Conservation (phyloP, 2,797 vertebrate species). For the Ibycter americanus region DNA sequence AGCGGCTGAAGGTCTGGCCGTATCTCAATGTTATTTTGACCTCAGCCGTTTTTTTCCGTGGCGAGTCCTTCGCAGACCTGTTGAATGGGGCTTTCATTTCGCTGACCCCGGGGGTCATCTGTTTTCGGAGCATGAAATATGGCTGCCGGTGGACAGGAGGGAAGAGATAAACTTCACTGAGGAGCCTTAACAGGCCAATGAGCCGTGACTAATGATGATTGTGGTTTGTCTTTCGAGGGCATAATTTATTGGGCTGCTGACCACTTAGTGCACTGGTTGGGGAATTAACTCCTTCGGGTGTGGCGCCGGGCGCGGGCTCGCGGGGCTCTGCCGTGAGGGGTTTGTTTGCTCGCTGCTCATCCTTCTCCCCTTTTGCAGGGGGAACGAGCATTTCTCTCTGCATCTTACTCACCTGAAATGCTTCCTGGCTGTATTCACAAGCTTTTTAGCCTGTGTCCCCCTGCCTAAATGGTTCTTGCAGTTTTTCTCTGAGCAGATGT, state of each 20-base stretch:
- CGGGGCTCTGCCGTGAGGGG: accelerated
- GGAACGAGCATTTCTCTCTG: accelerated
- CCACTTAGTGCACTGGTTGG: conserved; percentile 48
- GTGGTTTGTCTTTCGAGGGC: conserved; percentile 80
- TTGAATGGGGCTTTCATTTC: conserved; percentile 89
- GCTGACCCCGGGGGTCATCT: conserved; percentile 85
- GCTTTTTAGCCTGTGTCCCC: accelerated
- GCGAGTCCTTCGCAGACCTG: conserved; percentile 80
- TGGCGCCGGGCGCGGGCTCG: background rate
- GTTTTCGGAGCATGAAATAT: conserved; percentile 89
- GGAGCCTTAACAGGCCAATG: conserved; percentile 85
- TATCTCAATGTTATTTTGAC: conserved; percentile 86
- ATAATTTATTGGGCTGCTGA: conserved; percentile 75
- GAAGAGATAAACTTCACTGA: conserved; percentile 73
- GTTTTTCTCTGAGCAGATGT: background rate
- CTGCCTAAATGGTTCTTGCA: accelerated
- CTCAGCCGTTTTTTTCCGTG: conserved; percentile 72
- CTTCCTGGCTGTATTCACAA: background rate
- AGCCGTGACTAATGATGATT: conserved; percentile 90
- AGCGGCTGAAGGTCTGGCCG: conserved; percentile 57
- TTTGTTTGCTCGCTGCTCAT: background rate
- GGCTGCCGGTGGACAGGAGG: conserved; percentile 77
- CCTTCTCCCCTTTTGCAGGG: background rate
- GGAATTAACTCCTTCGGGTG: conserved; percentile 75
- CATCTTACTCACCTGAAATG: accelerated